Percentiles rank a stretch among this genome's conserved stretches.
phyloP scores from a whole-genome alignment of 2,888 invertebrate genomes.

The Stramonita haemastoma region DNA sequence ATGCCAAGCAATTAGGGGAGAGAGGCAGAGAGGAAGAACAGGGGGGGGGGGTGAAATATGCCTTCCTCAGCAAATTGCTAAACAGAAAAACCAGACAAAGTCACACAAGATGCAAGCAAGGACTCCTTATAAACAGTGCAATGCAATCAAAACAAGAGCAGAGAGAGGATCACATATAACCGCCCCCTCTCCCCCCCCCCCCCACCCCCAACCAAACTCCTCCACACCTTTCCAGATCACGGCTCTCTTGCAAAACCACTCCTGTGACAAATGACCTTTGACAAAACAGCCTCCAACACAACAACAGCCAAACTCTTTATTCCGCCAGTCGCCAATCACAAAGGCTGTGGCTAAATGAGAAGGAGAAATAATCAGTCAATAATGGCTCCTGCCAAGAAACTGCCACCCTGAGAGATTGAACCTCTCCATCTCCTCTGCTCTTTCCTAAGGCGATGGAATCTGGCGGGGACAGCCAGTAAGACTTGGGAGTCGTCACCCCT shows the following conservation, averaged over 20 bases:
- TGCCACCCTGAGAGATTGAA: not conserved
- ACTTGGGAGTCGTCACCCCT: not conserved
- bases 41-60: not conserved
- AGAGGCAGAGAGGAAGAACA: not conserved
- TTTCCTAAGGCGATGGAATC: not conserved
- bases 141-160: no score
- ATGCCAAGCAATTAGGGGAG: not conserved
- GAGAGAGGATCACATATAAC: no score
- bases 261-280: not conserved
- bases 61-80: no score
- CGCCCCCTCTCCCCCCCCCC: no score
- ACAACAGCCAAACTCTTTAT: constrained; percentile 21
- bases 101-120: no score
- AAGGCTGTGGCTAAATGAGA: not conserved
- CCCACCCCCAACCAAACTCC: no score
- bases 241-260: not conserved
- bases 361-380: constrained; percentile 23
- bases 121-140: no score
- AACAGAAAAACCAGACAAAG: no score
- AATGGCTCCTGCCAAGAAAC: constrained; percentile 20
- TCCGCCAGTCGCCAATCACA: constrained; percentile 14
- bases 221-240: not conserved
- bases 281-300: not conserved
- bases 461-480: not conserved
- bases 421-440: not conserved